Percentiles rank a stretch among this genome's conserved stretches.
Conservation (phyloP, 2,888 invertebrate genomes). For the Leptodirus hochenwartii region DNA sequence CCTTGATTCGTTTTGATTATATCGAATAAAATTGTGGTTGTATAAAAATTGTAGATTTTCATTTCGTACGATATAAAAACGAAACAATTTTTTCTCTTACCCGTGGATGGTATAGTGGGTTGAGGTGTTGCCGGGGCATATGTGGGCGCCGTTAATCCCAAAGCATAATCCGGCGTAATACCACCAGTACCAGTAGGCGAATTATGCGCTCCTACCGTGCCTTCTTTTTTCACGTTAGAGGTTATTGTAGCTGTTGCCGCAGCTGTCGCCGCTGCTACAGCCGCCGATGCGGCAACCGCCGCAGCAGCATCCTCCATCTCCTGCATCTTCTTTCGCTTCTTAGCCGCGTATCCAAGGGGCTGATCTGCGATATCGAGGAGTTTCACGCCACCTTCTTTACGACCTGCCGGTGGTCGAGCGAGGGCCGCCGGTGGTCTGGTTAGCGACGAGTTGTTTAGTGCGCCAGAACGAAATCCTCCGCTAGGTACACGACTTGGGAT, state of each 20-base stretch:
- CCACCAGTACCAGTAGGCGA: conserved; percentile 10
- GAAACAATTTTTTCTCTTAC: conserved; percentile 13
- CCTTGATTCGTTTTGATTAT: too few relatives aligned
- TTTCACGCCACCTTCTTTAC: conserved; percentile 86
- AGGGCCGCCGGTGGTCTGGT: conserved; percentile 29
- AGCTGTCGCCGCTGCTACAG: conserved; percentile 8
- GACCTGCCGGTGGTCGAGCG: conserved; percentile 43
- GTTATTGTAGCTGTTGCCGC: conserved; percentile 18
- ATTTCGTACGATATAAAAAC: too few relatives aligned
- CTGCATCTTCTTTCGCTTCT: conserved; percentile 70
- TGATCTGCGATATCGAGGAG: conserved; percentile 86
- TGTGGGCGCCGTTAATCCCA: conserved; percentile 43
- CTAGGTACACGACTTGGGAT: conserved; percentile 66
- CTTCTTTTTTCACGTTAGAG: too few relatives aligned
- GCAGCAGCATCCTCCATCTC: conserved; percentile 41
- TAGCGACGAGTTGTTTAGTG: conserved; percentile 26
- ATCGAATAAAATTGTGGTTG: too few relatives aligned
- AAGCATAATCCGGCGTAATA: conserved; percentile 67
- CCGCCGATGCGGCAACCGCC: conserved; percentile 8
- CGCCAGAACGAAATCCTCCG: conserved; percentile 41
- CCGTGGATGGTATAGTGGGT: conserved; percentile 19
- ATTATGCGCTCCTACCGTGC: too few relatives aligned
- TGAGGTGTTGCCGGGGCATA: conserved; percentile 27
- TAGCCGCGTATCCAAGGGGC: conserved; percentile 70
- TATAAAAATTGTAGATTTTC: too few relatives aligned